These are phyloP conservation scores for Archips xylosteana DNA, from an alignment of 2,888 invertebrate species.

Conservation along the genomic window DNA sequence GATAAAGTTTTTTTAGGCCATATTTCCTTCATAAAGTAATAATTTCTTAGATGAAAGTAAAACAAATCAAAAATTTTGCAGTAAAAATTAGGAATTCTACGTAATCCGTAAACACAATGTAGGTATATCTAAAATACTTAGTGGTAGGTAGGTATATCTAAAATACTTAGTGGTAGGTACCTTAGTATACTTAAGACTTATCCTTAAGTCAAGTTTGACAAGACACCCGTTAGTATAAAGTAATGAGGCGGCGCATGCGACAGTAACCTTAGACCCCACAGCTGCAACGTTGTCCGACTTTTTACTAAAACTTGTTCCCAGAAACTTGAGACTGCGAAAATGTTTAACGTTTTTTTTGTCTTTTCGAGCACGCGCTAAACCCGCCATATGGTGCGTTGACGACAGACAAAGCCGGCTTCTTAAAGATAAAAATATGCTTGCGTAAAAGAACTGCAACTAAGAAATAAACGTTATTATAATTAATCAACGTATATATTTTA, in stretches of 20 bases:
- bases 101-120: too few relatives aligned
- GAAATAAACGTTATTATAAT: constrained; percentile 12
- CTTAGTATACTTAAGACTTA: too few relatives aligned
- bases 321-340: constrained; percentile 80
- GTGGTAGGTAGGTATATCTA: too few relatives aligned
- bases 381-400: constrained; percentile 74
- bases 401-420: constrained; percentile 56
- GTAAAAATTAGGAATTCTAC: too few relatives aligned
- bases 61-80: background rate
- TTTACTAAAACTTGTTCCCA: constrained; percentile 65
- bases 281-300: constrained; percentile 66
- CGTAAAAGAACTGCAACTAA: background rate
- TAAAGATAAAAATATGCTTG: background rate
- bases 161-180: too few relatives aligned
- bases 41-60: too few relatives aligned
- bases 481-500: constrained; percentile 23
- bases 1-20: too few relatives aligned
- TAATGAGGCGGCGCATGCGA: constrained; percentile 58
- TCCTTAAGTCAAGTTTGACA: background rate
- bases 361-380: constrained; percentile 75
- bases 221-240: constrained; percentile 23
- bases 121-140: too few relatives aligned
- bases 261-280: constrained; percentile 79
- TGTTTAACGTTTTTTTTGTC: constrained; percentile 61
- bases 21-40: too few relatives aligned